A percentile compares a stretch with the other conserved stretches of the same genome.
phyloP scores from a whole-genome alignment of 2,888 invertebrate genomes.

The Micropterix aruncella region DNA sequence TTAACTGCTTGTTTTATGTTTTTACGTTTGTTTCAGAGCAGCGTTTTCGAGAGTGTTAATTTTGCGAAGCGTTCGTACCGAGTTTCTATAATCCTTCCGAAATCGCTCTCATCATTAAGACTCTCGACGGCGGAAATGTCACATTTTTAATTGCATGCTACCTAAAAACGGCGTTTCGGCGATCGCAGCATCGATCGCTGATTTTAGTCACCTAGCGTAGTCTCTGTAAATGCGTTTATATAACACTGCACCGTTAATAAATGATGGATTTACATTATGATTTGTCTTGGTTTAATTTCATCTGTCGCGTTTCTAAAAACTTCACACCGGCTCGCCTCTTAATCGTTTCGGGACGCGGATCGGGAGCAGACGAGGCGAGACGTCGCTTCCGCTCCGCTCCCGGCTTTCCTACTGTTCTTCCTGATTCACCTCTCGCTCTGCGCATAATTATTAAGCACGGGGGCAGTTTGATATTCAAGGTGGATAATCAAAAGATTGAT shows the following conservation, averaged over 20 bases:
- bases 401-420: background rate
- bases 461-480: too few relatives aligned
- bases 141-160: background rate
- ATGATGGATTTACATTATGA: constrained; percentile 4
- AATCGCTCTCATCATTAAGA: background rate
- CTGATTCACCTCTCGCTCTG: too few relatives aligned
- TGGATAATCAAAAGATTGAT: too few relatives aligned
- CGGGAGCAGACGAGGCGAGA: background rate
- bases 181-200: too few relatives aligned
- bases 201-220: background rate
- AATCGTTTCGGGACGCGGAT: background rate
- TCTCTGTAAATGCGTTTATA: background rate
- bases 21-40: background rate
- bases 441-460: too few relatives aligned
- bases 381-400: background rate
- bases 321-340: constrained; percentile 1
- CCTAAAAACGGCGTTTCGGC: background rate
- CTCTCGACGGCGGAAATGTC: background rate
- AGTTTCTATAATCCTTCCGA: background rate
- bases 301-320: constrained; percentile 1
- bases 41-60: background rate
- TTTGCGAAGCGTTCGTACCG: background rate
- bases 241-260: background rate
- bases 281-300: constrained; percentile 2
- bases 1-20: background rate